Evolutionary conservation across 37 sponge, comb jelly and placozoan genomes (phyloP).

Genomic region (Theonella swinhoei): DNA sequence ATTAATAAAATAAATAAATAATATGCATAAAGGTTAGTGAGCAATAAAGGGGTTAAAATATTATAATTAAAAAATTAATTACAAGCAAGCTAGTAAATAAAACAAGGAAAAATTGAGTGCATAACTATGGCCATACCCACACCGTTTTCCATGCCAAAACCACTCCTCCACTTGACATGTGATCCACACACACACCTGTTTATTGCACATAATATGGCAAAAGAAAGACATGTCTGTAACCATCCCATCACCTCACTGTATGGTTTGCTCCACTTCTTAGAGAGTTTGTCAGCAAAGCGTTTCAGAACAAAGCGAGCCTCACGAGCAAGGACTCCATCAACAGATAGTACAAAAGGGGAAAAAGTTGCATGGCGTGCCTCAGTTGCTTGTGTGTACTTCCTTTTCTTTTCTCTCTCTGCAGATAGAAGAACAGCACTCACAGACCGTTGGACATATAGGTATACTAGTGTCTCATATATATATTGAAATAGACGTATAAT

Average conservation of each 20-base stretch:
- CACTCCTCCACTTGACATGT: constrained; percentile 14
- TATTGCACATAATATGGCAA: constrained; percentile 30
- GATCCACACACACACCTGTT: constrained; percentile 15
- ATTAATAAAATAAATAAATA: no score
- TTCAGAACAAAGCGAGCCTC: no score
- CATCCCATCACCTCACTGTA: constrained; percentile 4
- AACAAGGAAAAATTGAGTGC: neutral
- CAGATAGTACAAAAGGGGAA: constrained; percentile 39
- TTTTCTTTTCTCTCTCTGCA: constrained; percentile 42
- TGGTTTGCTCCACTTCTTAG: constrained; percentile 36
- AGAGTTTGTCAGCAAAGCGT: constrained; percentile 9
- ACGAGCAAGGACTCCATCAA: constrained; percentile 45
- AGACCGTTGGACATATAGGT: neutral
- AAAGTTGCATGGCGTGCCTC: no score
- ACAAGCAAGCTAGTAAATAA: no score
- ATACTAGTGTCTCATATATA: no score
- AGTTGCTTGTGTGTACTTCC: no score
- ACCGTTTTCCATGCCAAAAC: constrained; percentile 18
- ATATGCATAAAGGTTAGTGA: no score
- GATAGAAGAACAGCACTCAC: constrained; percentile 8
- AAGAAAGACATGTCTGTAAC: no score
- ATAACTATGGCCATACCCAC: neutral
- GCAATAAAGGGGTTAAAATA: no score
- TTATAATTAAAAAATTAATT: no score
- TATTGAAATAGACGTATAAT: no score